Evolutionary conservation across 1,140 invertebrate species (phyloP), one percentile per base, ranked within the genome.

Genomic region (Euwallacea fornicatus): DNA sequence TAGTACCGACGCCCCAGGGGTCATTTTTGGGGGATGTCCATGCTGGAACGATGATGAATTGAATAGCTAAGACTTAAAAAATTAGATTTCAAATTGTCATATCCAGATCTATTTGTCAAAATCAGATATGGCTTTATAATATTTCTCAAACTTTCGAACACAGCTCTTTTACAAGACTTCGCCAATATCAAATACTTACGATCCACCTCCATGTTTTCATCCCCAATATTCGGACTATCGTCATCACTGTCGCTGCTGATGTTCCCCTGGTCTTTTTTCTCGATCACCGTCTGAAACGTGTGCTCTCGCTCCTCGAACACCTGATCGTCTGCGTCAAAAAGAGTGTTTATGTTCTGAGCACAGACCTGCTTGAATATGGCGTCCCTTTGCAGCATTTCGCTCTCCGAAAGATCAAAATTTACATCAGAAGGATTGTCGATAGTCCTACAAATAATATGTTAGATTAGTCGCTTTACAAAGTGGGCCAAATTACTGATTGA

Each of bases 341-440:
- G 82, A n/a, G 84, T 80, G 58, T 81, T 81, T 16, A 82, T 78
- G 65, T 77, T 81, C 60, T 80, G 78, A 63, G 84, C 83, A 77
- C 86, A 87, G 7, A 84, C 82, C 76, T 86, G 85, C 70, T 86
- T 84, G 80, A 88, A 88, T 67, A 86, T 76, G 69, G 85, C 83
- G 13, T 82, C 79, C 73, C 82, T 83, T 56, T 82, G 75, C 55
- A 82, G 79, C 71, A 83, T 71, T 73, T 86, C 84, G 53, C 72
- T 74, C 42, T 83, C 83, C 66, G 78, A 82, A 42, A 86, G 75
- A 74, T 83, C 82, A 73, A 86, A 86, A 69, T 84, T 84, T 75
- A 85, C 83, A 73, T 82, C 82, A 15, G 82, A 82, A 63, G 85
- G 81, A 71, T 83, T 81, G 62, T 86, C 84, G 54, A 85, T 83